Evolutionary conservation across 2,797 vertebrate species (phyloP), one percentile per base, ranked within the genome.

Genomic region (Halcyon smyrnensis): DNA sequence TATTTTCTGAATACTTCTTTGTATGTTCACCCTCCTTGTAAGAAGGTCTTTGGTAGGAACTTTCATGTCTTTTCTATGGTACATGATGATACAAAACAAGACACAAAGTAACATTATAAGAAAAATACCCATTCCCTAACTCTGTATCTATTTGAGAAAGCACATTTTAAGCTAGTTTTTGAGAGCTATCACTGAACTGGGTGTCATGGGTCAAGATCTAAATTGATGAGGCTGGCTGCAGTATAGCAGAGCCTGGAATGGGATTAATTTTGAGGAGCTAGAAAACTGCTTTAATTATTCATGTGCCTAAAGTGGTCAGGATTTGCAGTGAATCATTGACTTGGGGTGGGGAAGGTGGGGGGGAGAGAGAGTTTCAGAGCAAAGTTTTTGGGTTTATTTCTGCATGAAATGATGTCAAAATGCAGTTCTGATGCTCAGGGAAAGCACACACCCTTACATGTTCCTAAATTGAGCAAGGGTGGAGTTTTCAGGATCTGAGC

Each of bases 391-490:
- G 8, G 12, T 62, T 74, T 82, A 32, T 60, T 28, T 45, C 30
- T 27, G 9, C 21, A 24, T 25, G 30, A 54, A 75, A 63, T 21
- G 18, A 67, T 80, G 86, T 77, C 32, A 9, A 21, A 74, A 75
- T 5, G 27, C 39, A 13, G 43, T 27, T 84, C 39, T 41, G 77
- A 10, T 74, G 48, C 51, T 59, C 0, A 2, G 50, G 59, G 41
- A 60, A 30, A 0, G 1, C 34, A 32, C 23, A 2, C 0, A 0
- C 21, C 20, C 23, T 21, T 19, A 6, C 1, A 2, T 2, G 13
- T 13, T 15, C 48, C 50, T 43, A 8, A 50, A 24, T 5, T 0
- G 2, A 67, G 21, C 27, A 27, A 28, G 15, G 23, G 15, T 14
- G 46, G 53, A 1, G 1, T 43, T 69, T 8, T 51, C 0, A 8